Evolutionary conservation across 2,797 vertebrate species (phyloP), one percentile per base, ranked within the genome.

Genomic region (Peromyscus eremicus): DNA sequence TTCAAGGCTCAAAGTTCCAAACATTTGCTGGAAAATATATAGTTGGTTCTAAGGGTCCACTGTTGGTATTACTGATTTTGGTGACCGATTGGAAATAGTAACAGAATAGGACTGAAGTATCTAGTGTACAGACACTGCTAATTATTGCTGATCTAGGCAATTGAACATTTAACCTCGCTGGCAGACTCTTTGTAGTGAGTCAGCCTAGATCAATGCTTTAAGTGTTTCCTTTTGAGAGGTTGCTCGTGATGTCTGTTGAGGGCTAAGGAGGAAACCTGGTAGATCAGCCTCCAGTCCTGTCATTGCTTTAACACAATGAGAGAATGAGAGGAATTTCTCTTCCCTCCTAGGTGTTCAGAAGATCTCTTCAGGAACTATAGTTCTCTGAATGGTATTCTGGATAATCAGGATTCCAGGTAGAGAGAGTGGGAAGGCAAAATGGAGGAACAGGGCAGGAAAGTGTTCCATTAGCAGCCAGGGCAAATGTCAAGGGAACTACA

Each of bases 381-480:
- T 76, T 66, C 60, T 60, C 60, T 60, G 68, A 64, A 55, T 62
- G 80, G 21, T 37, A 55, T 97, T 57, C 13, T 32, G 92, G 52
- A 46, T 55, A 14, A 75, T 81, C 52, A 73, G 37, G 14, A 64
- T 2, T 83, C 62, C 2, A 70, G 37, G 32, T 34, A 34, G 23
- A 57, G 46, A n/a, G 27, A n/a, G 5, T 46, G 8, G 25, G 17
- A 89, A 82, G 34, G 13, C 75, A 70, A 70, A 10, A 19, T 7
- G 34, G 1, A 87, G 23, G 37, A 12, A 7, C 27, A 68, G 27
- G n/a, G 7, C 13, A 43, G 66, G 64, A 77, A 68, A 66, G 37
- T 14, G 92, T 75, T 91, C 49, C 60, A 55, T 92, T 81, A 87
- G 75, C 92, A n/a, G n/a, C 49, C n/a, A 75, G 37, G 34, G 23